Evolutionary conservation across 2,113 vertebrate genomes (phyloP), one percentile per base, ranked within the genome.

Genomic region (Glaucomys volans): DNA sequence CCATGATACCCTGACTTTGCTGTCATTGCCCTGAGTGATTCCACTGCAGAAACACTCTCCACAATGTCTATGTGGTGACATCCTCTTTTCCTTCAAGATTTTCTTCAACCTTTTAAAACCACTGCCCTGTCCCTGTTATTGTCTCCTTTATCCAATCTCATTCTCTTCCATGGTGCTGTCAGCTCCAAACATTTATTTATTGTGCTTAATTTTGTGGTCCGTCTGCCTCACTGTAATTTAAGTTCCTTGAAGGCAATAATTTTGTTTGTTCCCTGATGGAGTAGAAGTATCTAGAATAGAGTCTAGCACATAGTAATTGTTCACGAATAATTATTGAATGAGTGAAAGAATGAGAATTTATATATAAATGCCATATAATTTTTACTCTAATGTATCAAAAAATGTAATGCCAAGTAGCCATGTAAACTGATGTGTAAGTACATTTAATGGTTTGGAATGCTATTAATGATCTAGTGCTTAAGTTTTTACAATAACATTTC

Each of bases 381-480:
- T 95, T 92, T 54, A 89, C 35, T 76, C 44, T 57, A 71, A 79
- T 18, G 1, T 64, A 28, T 91, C 40, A 66, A n/a, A 47, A 84
- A 81, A 81, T 30, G 14, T 50, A 90, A 90, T 72, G 59, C 28
- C 66, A 81, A 54, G n/a, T 4, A 77, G 30, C 35, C 28, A 44
- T 62, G n/a, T 79, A 42, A 82, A 67, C 26, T 52, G 16, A 85
- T 92, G 32, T 10, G 8, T 28, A 59, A 80, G 40, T 90, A 90
- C 72, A 69, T 89, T 81, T 81, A 89, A 44, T 74, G 72, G 44
- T 62, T 57, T 92, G n/a, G 76, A 90, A 93, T 95, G 22, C 82
- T 86, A 72, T 89, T 92, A 59, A 71, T 4, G 52, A 96, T 76
- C 35, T 40, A 80, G 3, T 72, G 44, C 35, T 92, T 90, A 94